phyloP scores from a whole-genome alignment of 2,888 invertebrate genomes.

The Tridacna crocea region DNA sequence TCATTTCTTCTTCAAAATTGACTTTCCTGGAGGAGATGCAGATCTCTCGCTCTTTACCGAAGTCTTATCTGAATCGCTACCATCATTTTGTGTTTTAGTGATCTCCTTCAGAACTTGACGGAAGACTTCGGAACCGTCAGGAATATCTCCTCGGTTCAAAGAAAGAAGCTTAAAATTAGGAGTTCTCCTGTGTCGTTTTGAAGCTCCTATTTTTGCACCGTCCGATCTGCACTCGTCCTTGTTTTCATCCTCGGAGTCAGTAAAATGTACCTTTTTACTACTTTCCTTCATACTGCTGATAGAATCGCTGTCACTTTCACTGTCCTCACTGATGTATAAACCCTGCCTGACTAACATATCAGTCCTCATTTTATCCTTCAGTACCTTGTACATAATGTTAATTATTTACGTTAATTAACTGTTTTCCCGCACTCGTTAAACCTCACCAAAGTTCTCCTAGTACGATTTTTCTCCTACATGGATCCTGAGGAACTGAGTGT shows the following conservation, averaged over 20 bases:
- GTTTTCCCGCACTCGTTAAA: neutral
- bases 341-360: conserved; percentile 2
- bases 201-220: neutral
- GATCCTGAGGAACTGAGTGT: neutral
- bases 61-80: conserved; percentile 11
- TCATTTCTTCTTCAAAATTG: conserved; percentile 47
- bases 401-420: conserved; percentile 7
- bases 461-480: neutral
- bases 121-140: conserved; percentile 49
- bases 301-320: conserved; percentile 42
- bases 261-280: conserved; percentile 46
- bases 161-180: conserved; percentile 23
- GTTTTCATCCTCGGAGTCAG: conserved; percentile 5
- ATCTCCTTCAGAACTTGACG: conserved; percentile 50
- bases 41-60: neutral
- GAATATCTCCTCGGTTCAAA: conserved; percentile 45
- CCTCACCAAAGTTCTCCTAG: neutral
- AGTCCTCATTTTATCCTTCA: conserved; percentile 28
- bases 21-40: conserved; percentile 35
- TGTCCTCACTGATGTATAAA: conserved; percentile 34
- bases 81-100: conserved; percentile 27
- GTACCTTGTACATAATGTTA: conserved; percentile 6
- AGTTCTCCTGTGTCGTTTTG: conserved; percentile 3
- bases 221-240: neutral
- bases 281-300: conserved; percentile 29